phyloP scores from a whole-genome alignment of 2,888 invertebrate genomes.

The Leptura quadrifasciata region DNA sequence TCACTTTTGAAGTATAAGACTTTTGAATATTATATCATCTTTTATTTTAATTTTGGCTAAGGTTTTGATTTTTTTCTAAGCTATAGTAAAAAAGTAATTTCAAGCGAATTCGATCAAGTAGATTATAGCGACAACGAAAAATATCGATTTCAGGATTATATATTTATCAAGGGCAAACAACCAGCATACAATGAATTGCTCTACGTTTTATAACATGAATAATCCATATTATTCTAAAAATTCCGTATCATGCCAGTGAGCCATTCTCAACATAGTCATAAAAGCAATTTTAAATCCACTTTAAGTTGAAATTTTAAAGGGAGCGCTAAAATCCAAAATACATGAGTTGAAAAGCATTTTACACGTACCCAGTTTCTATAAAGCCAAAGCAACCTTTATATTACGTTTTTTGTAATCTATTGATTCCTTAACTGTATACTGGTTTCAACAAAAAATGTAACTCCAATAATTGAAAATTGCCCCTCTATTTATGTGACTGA shows the following conservation, averaged over 20 bases:
- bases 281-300: not conserved
- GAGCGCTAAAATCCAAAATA: not conserved
- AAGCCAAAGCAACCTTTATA: not conserved
- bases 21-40: no score
- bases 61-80: no score
- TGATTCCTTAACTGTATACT: not conserved
- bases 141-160: not conserved
- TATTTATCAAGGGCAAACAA: not conserved
- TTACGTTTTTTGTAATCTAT: not conserved
- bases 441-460: no score
- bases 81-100: no score
- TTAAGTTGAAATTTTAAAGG: not conserved
- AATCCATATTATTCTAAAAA: not conserved
- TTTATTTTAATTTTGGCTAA: no score
- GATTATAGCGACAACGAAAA: no score
- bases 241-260: not conserved
- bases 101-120: no score
- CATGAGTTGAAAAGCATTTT: not conserved
- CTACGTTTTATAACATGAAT: not conserved
- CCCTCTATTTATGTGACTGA: no score
- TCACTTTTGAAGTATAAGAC: no score
- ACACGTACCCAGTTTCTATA: not conserved
- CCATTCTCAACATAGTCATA: not conserved
- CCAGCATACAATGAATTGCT: not conserved
- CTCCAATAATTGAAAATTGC: no score